These are phyloP conservation scores for Mugil cephalus DNA, from an alignment of 2,113 vertebrate species.

Conservation along the genomic window DNA sequence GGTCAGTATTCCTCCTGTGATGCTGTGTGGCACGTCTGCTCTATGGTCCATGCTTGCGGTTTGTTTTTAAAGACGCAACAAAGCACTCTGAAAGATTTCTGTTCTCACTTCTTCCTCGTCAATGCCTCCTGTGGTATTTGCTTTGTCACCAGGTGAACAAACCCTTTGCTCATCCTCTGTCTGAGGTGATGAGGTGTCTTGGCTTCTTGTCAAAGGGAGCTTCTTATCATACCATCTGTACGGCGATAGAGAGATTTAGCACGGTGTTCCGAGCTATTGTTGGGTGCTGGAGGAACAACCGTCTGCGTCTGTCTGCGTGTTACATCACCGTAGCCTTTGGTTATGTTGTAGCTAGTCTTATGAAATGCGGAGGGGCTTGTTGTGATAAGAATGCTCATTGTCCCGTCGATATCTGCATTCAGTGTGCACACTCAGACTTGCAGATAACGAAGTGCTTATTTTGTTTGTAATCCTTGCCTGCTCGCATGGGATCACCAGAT, in stretches of 20 bases:
- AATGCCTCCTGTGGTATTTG: slow-evolving; percentile 2
- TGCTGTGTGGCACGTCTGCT: slow-evolving; percentile 2
- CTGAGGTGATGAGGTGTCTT: slow-evolving; percentile 9
- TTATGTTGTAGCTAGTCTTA: slow-evolving; percentile 36
- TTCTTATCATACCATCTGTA: slow-evolving; percentile 4
- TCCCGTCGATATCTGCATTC: slow-evolving; percentile 30
- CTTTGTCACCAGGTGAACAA: slow-evolving; percentile 6
- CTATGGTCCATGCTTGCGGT: background rate
- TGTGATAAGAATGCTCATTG: slow-evolving; percentile 49
- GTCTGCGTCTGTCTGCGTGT: slow-evolving; percentile 22
- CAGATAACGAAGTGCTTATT: slow-evolving; percentile 52
- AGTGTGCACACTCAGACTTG: slow-evolving; percentile 37
- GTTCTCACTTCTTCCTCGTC: slow-evolving; percentile 5
- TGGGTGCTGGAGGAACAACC: slow-evolving; percentile 11
- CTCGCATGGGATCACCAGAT: slow-evolving; percentile 39
- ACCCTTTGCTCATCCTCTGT: slow-evolving; percentile 1
- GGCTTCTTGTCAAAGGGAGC: slow-evolving; percentile 22
- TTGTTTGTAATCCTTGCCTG: slow-evolving; percentile 42
- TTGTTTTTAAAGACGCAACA: slow-evolving; percentile 5
- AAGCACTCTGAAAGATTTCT: background rate
- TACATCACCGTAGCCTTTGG: slow-evolving; percentile 47
- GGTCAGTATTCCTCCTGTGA: slow-evolving; percentile 39
- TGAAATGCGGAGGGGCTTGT: slow-evolving; percentile 47
- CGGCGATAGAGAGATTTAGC: background rate
- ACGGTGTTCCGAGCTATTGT: slow-evolving; percentile 22